Conservation (phyloP, 2,113 vertebrate genomes). For the Bombycilla garrulus region DNA sequence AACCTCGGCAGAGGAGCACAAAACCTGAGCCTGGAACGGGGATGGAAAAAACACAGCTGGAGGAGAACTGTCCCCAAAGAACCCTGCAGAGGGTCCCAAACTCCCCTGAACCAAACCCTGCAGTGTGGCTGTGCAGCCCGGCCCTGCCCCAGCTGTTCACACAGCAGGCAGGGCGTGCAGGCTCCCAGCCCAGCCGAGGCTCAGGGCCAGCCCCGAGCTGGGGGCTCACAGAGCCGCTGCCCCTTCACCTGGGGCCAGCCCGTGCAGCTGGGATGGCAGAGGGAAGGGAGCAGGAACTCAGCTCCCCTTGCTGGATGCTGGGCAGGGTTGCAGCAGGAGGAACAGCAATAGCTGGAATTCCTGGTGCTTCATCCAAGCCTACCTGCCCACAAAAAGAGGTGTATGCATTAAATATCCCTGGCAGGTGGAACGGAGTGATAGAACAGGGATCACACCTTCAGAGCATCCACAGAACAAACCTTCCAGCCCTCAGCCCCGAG, state of each 20-base stretch:
- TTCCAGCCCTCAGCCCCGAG: background rate
- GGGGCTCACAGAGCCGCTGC: background rate
- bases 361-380: background rate
- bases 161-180: conserved; percentile 2
- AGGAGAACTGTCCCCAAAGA: background rate
- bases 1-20: background rate
- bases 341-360: background rate
- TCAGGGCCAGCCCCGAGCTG: background rate
- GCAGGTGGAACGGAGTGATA: background rate
- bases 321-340: conserved; percentile 34
- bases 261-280: background rate
- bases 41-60: background rate
- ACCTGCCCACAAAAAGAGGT: background rate
- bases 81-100: background rate
- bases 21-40: background rate
- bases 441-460: background rate
- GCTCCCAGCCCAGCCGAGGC: background rate
- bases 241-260: background rate
- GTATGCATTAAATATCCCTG: background rate
- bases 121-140: background rate
- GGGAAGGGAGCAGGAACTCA: conserved; percentile 14
- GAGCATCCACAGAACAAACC: background rate
- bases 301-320: conserved; percentile 50
- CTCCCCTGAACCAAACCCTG: background rate
- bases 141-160: conserved; percentile 17